Conservation (phyloP, 2,113 vertebrate genomes). For the Megaptera novaeangliae region DNA sequence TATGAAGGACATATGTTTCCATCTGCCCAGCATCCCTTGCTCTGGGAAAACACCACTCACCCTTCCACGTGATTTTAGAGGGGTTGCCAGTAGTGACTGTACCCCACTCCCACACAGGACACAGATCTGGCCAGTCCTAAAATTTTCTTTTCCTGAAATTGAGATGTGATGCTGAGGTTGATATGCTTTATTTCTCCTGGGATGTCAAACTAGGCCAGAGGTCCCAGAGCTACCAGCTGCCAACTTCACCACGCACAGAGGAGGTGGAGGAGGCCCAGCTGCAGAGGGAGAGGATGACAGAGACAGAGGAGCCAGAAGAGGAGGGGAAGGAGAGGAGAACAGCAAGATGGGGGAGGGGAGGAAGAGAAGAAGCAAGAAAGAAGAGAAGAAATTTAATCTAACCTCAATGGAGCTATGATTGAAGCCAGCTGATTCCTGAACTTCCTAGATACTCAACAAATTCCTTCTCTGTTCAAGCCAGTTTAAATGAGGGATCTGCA, state of each 20-base stretch:
- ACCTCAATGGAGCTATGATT: background rate
- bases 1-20: background rate
- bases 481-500: background rate
- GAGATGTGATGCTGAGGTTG: background rate
- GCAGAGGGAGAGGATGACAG: background rate
- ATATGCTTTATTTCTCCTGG: background rate
- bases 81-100: background rate
- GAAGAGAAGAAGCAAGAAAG: background rate
- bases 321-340: background rate
- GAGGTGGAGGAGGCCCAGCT: background rate
- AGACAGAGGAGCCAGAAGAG: background rate
- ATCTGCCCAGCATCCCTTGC: background rate
- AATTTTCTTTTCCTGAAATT: background rate
- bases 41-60: background rate
- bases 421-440: background rate
- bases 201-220: background rate
- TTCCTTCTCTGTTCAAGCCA: background rate
- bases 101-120: background rate
- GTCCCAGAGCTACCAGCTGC: background rate
- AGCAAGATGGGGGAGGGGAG: rapidly evolving
- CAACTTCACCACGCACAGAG: background rate
- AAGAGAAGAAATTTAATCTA: background rate
- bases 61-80: background rate
- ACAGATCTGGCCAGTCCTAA: background rate
- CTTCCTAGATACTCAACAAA: background rate